Evolutionary conservation across 2,888 invertebrate species (phyloP).

Genomic region (Eubasilissa splendida): DNA sequence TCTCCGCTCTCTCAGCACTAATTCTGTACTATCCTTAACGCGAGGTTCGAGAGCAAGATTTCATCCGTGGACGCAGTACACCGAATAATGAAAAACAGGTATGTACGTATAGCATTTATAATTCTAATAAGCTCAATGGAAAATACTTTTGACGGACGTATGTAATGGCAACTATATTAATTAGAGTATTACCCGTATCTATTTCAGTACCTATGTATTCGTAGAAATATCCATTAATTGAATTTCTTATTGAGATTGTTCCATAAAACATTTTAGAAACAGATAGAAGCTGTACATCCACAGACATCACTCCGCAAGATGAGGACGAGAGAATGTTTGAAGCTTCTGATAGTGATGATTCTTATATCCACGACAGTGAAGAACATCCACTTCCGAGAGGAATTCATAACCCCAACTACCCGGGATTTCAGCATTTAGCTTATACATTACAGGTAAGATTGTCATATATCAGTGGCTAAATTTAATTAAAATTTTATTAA

Average conservation of each 20-base stretch:
- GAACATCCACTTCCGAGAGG: conserved; percentile 73
- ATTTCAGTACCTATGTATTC: no score
- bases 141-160: no score
- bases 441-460: conserved; percentile 75
- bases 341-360: conserved; percentile 73
- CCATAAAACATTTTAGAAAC: conserved; percentile 62
- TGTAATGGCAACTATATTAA: not conserved
- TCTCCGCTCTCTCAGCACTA: no score
- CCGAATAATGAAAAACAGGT: no score
- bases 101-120: no score
- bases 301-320: conserved; percentile 69
- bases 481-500: not conserved
- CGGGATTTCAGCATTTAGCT: conserved; percentile 87
- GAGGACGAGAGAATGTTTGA: conserved; percentile 73
- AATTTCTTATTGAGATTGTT: not conserved
- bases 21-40: no score
- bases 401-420: conserved; percentile 88
- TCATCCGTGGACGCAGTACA: no score
- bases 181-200: no score
- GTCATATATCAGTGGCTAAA: conserved; percentile 40
- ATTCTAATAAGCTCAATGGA: no score
- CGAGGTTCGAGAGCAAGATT: no score
- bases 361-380: conserved; percentile 65
- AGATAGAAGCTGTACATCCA: conserved; percentile 66
- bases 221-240: no score